Percentiles rank a stretch among this genome's conserved stretches.
These are phyloP conservation scores for Epizoanthus rinbou DNA, from an alignment of 92 coral and sea anemone species.

Conservation along the genomic window DNA sequence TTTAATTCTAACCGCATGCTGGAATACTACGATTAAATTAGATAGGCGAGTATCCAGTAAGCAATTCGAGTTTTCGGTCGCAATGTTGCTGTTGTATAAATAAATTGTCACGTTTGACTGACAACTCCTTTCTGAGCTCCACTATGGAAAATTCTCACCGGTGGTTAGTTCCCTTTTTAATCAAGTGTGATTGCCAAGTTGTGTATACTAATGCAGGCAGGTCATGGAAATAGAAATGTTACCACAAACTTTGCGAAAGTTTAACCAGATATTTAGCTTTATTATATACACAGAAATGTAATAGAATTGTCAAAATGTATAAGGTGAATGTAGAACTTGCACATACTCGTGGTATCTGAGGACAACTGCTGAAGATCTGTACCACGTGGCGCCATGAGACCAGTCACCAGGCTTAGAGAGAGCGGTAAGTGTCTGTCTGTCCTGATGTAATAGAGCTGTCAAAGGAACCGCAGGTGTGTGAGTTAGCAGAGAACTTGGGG, in stretches of 20 bases:
- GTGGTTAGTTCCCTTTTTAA: too few relatives aligned
- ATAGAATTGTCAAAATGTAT: neutral
- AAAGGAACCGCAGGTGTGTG: constrained; percentile 4
- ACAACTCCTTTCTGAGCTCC: too few relatives aligned
- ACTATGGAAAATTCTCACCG: too few relatives aligned
- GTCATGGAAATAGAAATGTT: too few relatives aligned
- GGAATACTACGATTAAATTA: too few relatives aligned
- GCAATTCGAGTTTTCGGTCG: too few relatives aligned
- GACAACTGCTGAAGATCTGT: constrained; percentile 91
- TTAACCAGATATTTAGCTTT: neutral
- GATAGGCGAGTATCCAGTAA: too few relatives aligned
- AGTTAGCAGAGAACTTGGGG: constrained; percentile 16
- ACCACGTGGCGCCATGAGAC: constrained; percentile 96
- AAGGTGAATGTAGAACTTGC: neutral
- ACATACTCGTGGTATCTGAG: constrained; percentile 88
- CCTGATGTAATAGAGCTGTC: neutral
- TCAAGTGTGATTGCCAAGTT: too few relatives aligned
- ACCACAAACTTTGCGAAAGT: neutral
- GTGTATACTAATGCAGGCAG: too few relatives aligned
- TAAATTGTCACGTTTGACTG: too few relatives aligned
- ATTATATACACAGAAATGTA: neutral
- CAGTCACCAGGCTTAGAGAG: constrained; percentile 66
- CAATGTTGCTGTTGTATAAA: too few relatives aligned
- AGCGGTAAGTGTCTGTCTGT: neutral
- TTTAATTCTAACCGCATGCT: too few relatives aligned